A percentile compares a stretch with the other conserved stretches of the same genome.
Evolutionary conservation across 2,113 vertebrate genomes (phyloP).

Genomic region (Phoenicopterus ruber): DNA sequence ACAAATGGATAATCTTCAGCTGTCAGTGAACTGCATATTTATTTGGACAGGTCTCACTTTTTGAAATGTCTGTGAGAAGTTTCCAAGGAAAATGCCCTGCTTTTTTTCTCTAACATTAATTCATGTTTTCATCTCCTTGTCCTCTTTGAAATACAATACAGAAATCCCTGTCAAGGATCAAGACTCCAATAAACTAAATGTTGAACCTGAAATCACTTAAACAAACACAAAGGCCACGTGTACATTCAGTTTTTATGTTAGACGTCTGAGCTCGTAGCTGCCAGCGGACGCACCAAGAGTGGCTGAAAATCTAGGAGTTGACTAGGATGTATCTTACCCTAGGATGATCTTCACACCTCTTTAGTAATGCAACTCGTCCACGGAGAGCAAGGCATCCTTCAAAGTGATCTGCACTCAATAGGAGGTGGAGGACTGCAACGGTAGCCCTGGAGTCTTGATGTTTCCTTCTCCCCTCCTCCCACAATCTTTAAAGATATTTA

Average conservation of each 20-base stretch:
- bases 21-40: not conserved
- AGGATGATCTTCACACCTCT: not conserved
- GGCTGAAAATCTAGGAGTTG: not conserved
- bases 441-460: not conserved
- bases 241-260: not conserved
- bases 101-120: not conserved
- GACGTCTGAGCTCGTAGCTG: not conserved
- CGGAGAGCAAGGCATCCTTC: not conserved
- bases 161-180: not conserved
- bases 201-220: not conserved
- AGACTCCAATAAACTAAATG: not conserved
- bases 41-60: slow-evolving; percentile 20
- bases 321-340: not conserved
- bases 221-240: not conserved
- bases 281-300: not conserved
- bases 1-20: not conserved
- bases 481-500: not conserved
- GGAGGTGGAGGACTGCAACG: not conserved
- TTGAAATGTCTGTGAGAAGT: not conserved
- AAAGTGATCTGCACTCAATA: not conserved
- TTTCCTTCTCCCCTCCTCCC: not conserved
- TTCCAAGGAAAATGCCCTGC: not conserved
- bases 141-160: not conserved
- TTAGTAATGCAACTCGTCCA: not conserved
- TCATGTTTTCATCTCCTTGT: not conserved